Evolutionary conservation across 2,888 invertebrate genomes (phyloP).

Genomic region (Bimastos eiseni): DNA sequence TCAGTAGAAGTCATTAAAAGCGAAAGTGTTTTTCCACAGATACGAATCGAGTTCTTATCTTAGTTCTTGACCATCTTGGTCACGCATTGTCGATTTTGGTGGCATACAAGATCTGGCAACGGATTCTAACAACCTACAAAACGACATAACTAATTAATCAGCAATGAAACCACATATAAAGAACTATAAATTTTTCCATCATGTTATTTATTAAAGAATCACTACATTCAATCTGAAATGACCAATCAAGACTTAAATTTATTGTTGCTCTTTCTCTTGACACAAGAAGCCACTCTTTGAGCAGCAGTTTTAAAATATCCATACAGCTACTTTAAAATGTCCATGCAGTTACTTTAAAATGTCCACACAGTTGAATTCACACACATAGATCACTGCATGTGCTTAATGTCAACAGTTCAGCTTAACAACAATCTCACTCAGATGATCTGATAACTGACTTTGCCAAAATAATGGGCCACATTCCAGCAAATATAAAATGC

Average conservation of each 20-base stretch:
- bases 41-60: constrained; percentile 9
- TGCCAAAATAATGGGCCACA: no score
- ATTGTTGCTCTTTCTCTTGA: background rate
- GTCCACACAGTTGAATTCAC: no score
- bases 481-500: no score
- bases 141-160: background rate
- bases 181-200: background rate
- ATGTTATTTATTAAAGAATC: background rate
- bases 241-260: background rate
- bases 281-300: no score
- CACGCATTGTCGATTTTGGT: constrained; percentile 17
- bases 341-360: no score
- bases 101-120: constrained; percentile 91
- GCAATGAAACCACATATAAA: background rate
- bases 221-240: background rate
- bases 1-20: constrained; percentile 14
- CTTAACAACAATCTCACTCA: no score
- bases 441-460: no score
- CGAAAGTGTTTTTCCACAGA: background rate
- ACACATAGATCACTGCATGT: no score
- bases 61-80: constrained; percentile 21
- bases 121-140: constrained; percentile 84
- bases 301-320: no score
- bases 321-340: no score
- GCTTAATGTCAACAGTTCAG: no score